Percentiles rank a stretch among this genome's conserved stretches.
phyloP scores from a whole-genome alignment of 2,888 invertebrate species.

The Polydrusus cervinus region DNA sequence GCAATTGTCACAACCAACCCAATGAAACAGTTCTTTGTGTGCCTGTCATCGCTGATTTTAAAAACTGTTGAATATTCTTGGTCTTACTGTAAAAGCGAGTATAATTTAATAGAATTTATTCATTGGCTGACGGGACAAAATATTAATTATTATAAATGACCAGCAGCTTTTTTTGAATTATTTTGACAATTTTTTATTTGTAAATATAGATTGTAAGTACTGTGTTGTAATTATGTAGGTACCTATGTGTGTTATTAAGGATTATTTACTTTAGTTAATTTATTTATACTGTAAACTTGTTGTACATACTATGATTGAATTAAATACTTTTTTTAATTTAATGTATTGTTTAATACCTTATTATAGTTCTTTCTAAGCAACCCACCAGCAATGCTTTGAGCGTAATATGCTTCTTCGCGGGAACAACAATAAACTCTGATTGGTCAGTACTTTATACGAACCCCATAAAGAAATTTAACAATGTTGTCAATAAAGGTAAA shows the following conservation, averaged over 20 bases:
- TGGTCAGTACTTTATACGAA: too few relatives aligned
- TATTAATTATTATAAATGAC: background rate
- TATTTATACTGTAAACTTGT: constrained; percentile 9
- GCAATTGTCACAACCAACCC: too few relatives aligned
- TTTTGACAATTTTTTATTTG: constrained; percentile 9
- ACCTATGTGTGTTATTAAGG: background rate
- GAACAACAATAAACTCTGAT: too few relatives aligned
- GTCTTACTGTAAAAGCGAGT: too few relatives aligned
- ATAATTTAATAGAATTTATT: background rate
- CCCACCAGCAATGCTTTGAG: too few relatives aligned
- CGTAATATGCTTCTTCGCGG: too few relatives aligned
- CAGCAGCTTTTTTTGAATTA: constrained; percentile 13
- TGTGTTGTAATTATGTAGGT: constrained; percentile 3
- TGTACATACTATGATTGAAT: constrained; percentile 23
- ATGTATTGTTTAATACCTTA: background rate
- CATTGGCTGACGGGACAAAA: background rate
- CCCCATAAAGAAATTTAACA: too few relatives aligned
- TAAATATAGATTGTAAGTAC: constrained; percentile 5
- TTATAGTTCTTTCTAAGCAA: too few relatives aligned
- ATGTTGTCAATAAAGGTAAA: too few relatives aligned
- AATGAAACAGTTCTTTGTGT: too few relatives aligned
- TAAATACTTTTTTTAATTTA: constrained; percentile 10
- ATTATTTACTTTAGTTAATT: constrained; percentile 14
- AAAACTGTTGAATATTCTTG: too few relatives aligned
- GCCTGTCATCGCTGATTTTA: too few relatives aligned